These are phyloP conservation scores for Rafetus swinhoei DNA, from an alignment of 2,113 vertebrate species.

Conservation along the genomic window DNA sequence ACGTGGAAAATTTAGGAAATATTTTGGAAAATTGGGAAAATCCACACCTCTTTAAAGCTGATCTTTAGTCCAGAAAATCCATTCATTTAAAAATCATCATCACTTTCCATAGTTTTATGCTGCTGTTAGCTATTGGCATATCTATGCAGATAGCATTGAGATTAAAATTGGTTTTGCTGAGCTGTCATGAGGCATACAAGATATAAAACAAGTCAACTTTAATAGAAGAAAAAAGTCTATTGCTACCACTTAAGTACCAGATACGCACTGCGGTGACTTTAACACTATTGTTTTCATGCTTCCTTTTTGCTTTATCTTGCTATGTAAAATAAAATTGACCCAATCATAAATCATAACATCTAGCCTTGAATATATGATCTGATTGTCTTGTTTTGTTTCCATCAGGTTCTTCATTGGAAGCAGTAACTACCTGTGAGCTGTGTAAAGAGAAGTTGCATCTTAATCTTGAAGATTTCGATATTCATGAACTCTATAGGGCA, in stretches of 20 bases:
- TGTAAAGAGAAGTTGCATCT: constrained; percentile 96
- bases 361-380: not conserved
- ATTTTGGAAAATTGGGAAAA: not conserved
- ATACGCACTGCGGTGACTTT: not conserved
- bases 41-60: not conserved
- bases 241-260: not conserved
- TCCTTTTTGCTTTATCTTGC: not conserved
- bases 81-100: not conserved
- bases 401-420: constrained; percentile 91
- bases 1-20: not conserved
- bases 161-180: not conserved
- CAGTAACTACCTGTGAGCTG: constrained; percentile 95
- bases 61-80: not conserved
- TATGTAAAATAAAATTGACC: not conserved
- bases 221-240: not conserved
- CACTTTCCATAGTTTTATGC: not conserved
- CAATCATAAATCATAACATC: not conserved
- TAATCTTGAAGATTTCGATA: constrained; percentile 96
- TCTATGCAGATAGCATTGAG: not conserved
- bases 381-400: constrained; percentile 2
- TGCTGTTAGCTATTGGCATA: not conserved
- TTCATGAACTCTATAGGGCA: constrained; percentile 95
- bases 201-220: not conserved
- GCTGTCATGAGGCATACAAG: not conserved
- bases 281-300: rapidly evolving